phyloP scores from a whole-genome alignment of 1,140 invertebrate species.

The Dreissena polymorpha region DNA sequence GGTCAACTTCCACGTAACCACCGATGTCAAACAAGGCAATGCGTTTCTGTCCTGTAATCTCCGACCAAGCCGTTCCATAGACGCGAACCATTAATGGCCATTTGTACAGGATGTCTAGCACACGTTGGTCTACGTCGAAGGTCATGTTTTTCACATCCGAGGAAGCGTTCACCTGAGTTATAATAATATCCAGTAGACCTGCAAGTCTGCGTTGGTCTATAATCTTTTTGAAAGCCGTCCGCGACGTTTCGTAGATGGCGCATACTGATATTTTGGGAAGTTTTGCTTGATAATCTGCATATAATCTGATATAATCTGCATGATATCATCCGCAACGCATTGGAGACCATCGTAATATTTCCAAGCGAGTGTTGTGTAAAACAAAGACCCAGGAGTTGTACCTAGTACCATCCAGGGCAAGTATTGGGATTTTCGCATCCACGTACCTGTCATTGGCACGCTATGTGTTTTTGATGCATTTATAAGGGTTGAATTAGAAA shows the following conservation, averaged over 20 bases:
- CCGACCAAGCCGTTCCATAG: slow-evolving; percentile 52
- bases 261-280: slow-evolving; percentile 45
- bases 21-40: slow-evolving; percentile 39
- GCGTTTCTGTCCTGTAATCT: slow-evolving; percentile 55
- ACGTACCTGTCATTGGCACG: slow-evolving; percentile 43
- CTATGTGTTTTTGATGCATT: neutral
- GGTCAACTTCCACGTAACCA: slow-evolving; percentile 28
- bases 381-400: slow-evolving; percentile 50
- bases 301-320: too few species aligned
- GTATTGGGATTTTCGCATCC: slow-evolving; percentile 56
- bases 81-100: slow-evolving; percentile 11
- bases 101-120: slow-evolving; percentile 38
- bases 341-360: slow-evolving; percentile 51
- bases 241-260: slow-evolving; percentile 57
- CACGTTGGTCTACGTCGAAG: slow-evolving; percentile 39
- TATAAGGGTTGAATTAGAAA: slow-evolving; percentile 34
- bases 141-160: neutral
- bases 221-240: slow-evolving; percentile 56
- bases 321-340: slow-evolving; percentile 58
- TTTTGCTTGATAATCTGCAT: slow-evolving; percentile 40
- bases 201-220: slow-evolving; percentile 55
- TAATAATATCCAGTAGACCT: slow-evolving; percentile 55
- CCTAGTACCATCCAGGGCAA: slow-evolving; percentile 63
- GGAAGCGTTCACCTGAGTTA: slow-evolving; percentile 51
- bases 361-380: slow-evolving; percentile 56